Conservation (phyloP, 1,140 invertebrate genomes). For the Phortica variegata region DNA sequence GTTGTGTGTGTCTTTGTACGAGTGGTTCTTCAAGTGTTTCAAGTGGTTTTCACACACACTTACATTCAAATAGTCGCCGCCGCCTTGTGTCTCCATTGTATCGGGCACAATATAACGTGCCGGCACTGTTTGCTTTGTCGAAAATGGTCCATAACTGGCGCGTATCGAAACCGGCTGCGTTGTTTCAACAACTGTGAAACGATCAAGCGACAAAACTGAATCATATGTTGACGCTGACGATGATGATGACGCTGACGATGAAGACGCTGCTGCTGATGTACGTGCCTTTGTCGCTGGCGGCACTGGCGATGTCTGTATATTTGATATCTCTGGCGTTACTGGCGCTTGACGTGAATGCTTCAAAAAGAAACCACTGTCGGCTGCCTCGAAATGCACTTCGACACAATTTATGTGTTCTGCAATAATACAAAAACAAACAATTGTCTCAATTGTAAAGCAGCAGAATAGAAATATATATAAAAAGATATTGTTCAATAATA, state of each 20-base stretch:
- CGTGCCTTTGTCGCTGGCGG: slow-evolving; percentile 25
- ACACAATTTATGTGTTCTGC: slow-evolving; percentile 57
- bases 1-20: not conserved
- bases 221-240: slow-evolving; percentile 58
- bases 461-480: too few species aligned
- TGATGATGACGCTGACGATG: slow-evolving; percentile 27
- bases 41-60: slow-evolving; percentile 11
- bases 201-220: slow-evolving; percentile 70
- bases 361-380: slow-evolving; percentile 85
- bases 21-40: not conserved
- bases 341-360: slow-evolving; percentile 72
- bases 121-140: slow-evolving; percentile 90
- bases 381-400: slow-evolving; percentile 86
- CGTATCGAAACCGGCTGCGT: slow-evolving; percentile 82
- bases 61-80: slow-evolving; percentile 44
- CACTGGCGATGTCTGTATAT: slow-evolving; percentile 36
- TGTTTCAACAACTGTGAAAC: slow-evolving; percentile 86
- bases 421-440: slow-evolving; percentile 1
- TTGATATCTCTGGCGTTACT: slow-evolving; percentile 49
- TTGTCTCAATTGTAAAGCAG: too few species aligned
- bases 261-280: too few species aligned
- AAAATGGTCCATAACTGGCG: slow-evolving; percentile 89
- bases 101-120: slow-evolving; percentile 83
- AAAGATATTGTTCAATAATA: too few species aligned
- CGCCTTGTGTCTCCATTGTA: slow-evolving; percentile 62